Conservation (phyloP, 2,888 invertebrate genomes). For the Spilarctia lutea region DNA sequence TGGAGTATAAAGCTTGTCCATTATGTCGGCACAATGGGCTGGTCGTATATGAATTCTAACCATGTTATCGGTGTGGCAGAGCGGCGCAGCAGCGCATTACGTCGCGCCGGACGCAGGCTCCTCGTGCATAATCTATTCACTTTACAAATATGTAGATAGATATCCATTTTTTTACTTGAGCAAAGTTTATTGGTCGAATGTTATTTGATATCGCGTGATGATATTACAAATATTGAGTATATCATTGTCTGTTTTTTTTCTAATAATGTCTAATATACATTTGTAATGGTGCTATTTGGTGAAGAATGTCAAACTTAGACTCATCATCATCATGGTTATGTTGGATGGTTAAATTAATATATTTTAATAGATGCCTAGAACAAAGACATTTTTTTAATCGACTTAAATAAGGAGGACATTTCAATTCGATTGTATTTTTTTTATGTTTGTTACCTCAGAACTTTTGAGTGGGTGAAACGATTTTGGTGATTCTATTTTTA, state of each 20-base stretch:
- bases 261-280: background rate
- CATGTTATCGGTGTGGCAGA: constrained; percentile 15
- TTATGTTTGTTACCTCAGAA: too few relatives aligned
- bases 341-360: background rate
- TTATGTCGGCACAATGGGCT: constrained; percentile 20
- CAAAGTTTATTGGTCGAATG: constrained; percentile 12
- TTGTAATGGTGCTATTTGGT: background rate
- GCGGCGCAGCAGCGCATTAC: constrained; percentile 14
- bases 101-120: constrained; percentile 17
- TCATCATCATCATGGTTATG: too few relatives aligned
- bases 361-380: background rate
- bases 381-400: too few relatives aligned
- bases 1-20: constrained; percentile 25
- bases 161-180: constrained; percentile 12
- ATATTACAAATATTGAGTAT: too few relatives aligned
- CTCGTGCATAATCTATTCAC: constrained; percentile 27
- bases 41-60: constrained; percentile 14
- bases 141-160: constrained; percentile 19
- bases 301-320: background rate
- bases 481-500: too few relatives aligned
- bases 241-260: too few relatives aligned
- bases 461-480: too few relatives aligned
- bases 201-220: background rate
- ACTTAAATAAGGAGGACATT: too few relatives aligned
- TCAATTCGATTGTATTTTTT: too few relatives aligned